These are phyloP conservation scores for Lepidonotus clava DNA, from an alignment of 2,888 invertebrate species.

Conservation along the genomic window DNA sequence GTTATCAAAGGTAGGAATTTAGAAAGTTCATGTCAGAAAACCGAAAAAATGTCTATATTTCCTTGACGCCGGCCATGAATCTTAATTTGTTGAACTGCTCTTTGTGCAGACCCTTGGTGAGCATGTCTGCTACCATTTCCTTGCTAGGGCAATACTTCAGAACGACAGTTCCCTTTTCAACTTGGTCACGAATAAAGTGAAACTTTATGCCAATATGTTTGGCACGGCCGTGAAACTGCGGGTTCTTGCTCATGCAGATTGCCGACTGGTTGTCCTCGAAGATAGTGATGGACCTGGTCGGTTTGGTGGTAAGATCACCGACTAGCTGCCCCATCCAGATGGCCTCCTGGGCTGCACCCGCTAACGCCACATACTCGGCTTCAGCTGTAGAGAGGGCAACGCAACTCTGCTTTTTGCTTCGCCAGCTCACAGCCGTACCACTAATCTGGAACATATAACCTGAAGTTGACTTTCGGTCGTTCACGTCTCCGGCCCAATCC, in stretches of 20 bases:
- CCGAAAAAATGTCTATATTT: no score
- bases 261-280: conserved; percentile 65
- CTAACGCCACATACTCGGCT: conserved; percentile 75
- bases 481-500: conserved; percentile 72
- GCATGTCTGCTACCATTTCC: conserved; percentile 41
- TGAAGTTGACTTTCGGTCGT: conserved; percentile 71
- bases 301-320: background rate
- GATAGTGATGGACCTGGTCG: conserved; percentile 51
- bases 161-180: background rate
- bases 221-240: conserved; percentile 60
- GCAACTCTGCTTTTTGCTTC: conserved; percentile 71
- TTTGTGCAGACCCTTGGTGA: conserved; percentile 37
- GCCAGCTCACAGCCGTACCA: conserved; percentile 72
- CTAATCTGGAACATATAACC: conserved; percentile 70
- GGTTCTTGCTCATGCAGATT: conserved; percentile 60
- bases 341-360: conserved; percentile 62
- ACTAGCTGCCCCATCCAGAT: conserved; percentile 62
- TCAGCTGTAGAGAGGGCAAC: conserved; percentile 75
- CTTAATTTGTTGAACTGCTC: conserved; percentile 24
- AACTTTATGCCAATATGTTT: conserved; percentile 65
- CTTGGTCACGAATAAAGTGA: conserved; percentile 61
- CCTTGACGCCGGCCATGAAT: conserved; percentile 2
- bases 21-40: no score
- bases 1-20: no score
- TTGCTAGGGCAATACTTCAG: conserved; percentile 27